phyloP scores from a whole-genome alignment of 2,888 invertebrate genomes.

The Leptopilina drosophilae region DNA sequence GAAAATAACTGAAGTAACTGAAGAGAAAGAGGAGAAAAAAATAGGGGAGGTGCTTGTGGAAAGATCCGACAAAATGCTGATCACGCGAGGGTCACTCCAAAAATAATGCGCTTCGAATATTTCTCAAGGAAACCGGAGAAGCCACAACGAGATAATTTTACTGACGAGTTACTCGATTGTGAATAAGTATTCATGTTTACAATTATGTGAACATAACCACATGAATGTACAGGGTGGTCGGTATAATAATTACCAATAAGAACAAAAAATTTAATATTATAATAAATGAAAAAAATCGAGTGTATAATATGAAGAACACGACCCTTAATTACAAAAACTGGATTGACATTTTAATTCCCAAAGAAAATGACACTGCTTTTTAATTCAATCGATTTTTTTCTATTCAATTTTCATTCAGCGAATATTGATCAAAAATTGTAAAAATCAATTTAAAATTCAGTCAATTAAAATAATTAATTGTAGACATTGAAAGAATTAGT shows the following conservation, averaged over 20 bases:
- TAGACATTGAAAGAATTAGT: too few relatives aligned
- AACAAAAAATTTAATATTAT: not conserved
- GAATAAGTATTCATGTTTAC: conserved; percentile 21
- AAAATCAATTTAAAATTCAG: too few relatives aligned
- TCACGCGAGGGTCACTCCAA: conserved; percentile 34
- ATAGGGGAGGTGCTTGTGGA: not conserved
- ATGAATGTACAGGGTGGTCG: not conserved
- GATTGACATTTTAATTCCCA: not conserved
- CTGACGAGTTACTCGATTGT: conserved; percentile 22
- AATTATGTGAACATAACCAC: conserved; percentile 27
- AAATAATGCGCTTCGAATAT: conserved; percentile 35
- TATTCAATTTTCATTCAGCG: not conserved
- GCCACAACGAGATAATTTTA: conserved; percentile 26
- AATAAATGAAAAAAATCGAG: too few relatives aligned
- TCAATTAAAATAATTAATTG: too few relatives aligned
- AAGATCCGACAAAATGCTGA: conserved; percentile 32
- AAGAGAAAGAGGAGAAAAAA: conserved; percentile 12
- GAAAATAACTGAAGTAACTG: conserved; percentile 1
- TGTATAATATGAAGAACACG: not conserved
- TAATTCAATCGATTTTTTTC: not conserved
- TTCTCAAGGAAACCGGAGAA: conserved; percentile 36
- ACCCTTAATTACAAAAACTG: not conserved
- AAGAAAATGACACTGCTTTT: too few relatives aligned
- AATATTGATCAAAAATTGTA: too few relatives aligned
- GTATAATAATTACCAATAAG: not conserved